phyloP scores from a whole-genome alignment of 2,888 invertebrate genomes.

The Drosophila rubida region DNA sequence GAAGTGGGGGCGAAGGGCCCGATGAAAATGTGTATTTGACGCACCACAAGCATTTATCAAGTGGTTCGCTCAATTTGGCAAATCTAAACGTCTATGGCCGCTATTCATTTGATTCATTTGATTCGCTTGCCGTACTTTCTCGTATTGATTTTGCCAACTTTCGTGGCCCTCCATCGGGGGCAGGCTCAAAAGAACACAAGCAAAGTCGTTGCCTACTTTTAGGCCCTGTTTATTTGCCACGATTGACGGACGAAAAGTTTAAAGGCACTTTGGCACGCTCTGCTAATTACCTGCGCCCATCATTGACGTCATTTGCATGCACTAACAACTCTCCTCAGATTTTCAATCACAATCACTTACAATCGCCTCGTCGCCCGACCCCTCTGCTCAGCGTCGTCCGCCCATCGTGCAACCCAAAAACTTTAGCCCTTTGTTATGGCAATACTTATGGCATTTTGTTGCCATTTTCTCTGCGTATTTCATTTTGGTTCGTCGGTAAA shows the following conservation, averaged over 20 bases:
- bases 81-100: constrained; percentile 45
- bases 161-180: not conserved
- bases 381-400: no score
- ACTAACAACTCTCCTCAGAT: constrained; percentile 38
- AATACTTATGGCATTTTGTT: constrained; percentile 37
- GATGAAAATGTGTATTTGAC: constrained; percentile 49
- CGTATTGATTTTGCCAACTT: constrained; percentile 23
- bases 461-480: constrained; percentile 31
- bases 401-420: not conserved
- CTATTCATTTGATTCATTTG: constrained; percentile 39
- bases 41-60: constrained; percentile 60
- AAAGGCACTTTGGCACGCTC: constrained; percentile 34
- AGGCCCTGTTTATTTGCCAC: constrained; percentile 19
- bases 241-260: constrained; percentile 34
- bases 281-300: constrained; percentile 50
- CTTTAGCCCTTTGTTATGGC: constrained; percentile 45
- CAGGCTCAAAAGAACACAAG: not conserved
- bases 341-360: constrained; percentile 55
- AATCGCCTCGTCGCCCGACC: not conserved
- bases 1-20: not conserved
- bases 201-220: constrained; percentile 9
- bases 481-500: constrained; percentile 13
- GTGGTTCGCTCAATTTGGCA: constrained; percentile 62
- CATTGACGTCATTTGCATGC: constrained; percentile 69
- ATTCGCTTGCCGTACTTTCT: not conserved